Evolutionary conservation across 2,113 vertebrate species (phyloP).

Genomic region (Silurus glanis): DNA sequence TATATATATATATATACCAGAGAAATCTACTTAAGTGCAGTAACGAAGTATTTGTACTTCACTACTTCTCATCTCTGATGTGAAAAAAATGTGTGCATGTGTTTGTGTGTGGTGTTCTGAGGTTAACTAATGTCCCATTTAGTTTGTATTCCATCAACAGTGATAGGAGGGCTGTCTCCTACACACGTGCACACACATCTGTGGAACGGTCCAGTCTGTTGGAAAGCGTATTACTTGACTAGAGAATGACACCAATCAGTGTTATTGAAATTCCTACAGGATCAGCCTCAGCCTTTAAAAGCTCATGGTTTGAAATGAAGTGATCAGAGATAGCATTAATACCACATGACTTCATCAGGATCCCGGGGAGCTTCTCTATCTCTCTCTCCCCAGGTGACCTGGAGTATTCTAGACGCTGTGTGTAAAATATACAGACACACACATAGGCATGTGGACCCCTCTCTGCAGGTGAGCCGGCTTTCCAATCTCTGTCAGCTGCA

Average conservation of each 20-base stretch:
- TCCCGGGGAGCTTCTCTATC: constrained; percentile 51
- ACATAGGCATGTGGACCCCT: constrained; percentile 15
- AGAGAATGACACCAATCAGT: constrained; percentile 27
- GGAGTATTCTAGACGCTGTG: not conserved
- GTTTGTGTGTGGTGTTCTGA: not conserved
- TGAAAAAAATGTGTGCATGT: not conserved
- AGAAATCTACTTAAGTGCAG: too few relatives aligned
- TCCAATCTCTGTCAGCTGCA: constrained; percentile 23
- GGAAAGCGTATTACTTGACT: constrained; percentile 18
- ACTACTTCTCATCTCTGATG: too few relatives aligned
- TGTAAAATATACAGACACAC: constrained; percentile 21
- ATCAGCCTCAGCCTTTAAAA: constrained; percentile 42
- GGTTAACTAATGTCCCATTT: not conserved
- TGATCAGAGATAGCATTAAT: constrained; percentile 47
- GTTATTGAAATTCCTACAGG: constrained; percentile 43
- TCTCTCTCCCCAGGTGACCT: constrained; percentile 52
- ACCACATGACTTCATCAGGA: constrained; percentile 50
- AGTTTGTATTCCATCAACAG: not conserved
- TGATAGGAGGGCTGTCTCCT: too few relatives aligned
- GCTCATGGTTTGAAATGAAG: constrained; percentile 48
- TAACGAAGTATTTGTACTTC: too few relatives aligned
- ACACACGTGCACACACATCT: not conserved
- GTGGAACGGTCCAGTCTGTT: constrained; percentile 9
- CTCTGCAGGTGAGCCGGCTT: constrained; percentile 39
- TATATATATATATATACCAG: too few relatives aligned